Base-by-base conservation (phyloP, 2,113 vertebrate species). In the Petromus typicus region DNA sequence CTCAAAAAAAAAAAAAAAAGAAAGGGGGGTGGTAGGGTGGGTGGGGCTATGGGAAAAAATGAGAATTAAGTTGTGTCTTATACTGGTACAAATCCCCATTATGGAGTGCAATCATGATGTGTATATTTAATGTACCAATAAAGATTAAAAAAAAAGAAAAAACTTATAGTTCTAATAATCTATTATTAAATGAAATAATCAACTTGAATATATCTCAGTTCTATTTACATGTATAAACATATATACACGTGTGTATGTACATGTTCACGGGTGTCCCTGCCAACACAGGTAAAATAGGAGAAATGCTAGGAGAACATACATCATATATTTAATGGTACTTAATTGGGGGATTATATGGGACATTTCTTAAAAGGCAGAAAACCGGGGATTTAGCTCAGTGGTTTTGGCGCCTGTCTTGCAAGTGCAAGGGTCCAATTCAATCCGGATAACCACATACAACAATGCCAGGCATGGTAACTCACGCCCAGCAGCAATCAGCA, bases 151-250 rank as follows among this genome's bases (percentile, higher is more conserved):
- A 78, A 40, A 37, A 76, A 6, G 6, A 76, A 63, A 37, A 63
- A 61, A 45, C 1, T 64, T 32, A 59, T 2, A 88, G 56, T 18
- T 94, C 20, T 0, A 18, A 25, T 54, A 75, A 94, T 51, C 32
- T 56, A 91, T 67, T 78, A 92, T 54, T 67, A 69, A 91, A 2
- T 48, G 40, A 93, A 91, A 93, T 90, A 27, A 78, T 27, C 54
- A 90, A 73, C 20, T 30, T 94, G 16, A 18, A 45, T 34, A 23
- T 61, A 59, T 9, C 43, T 56, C 56, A 59, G 92, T 89, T 14
- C 22, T 75, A 66, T 25, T 76, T 89, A 51, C 25, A 14, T 73
- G 88, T 83, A 71, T 5, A 81, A 7, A 71, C 12, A 86, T 34
- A 23, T 2, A 57, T 17, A 78, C 37, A n/a, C 3, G 5, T 25